These are phyloP conservation scores for Hiodon tergisus DNA, from an alignment of 2,113 vertebrate genomes.

Conservation along the genomic window DNA sequence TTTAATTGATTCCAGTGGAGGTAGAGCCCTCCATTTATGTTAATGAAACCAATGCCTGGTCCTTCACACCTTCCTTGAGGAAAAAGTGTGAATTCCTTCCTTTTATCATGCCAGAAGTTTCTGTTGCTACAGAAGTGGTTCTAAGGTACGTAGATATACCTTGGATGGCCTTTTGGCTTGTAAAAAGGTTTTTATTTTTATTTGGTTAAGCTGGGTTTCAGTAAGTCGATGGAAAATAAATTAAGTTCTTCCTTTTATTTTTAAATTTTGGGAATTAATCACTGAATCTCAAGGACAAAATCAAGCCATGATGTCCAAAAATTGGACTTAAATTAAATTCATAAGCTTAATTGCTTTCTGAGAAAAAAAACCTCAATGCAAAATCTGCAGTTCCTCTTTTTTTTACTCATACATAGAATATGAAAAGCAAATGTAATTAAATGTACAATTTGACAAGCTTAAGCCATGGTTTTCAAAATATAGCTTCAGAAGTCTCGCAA, in stretches of 20 bases:
- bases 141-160: slow-evolving; percentile 26
- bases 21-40: slow-evolving; percentile 47
- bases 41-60: slow-evolving; percentile 23
- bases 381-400: slow-evolving; percentile 70
- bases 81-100: slow-evolving; percentile 26
- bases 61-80: slow-evolving; percentile 40
- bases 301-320: slow-evolving; percentile 70
- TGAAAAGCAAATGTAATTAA: slow-evolving; percentile 68
- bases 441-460: slow-evolving; percentile 62
- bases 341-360: slow-evolving; percentile 77
- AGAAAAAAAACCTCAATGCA: slow-evolving; percentile 76
- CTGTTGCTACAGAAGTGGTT: too few species aligned
- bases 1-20: slow-evolving; percentile 60
- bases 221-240: slow-evolving; percentile 58
- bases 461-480: slow-evolving; percentile 58
- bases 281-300: slow-evolving; percentile 60
- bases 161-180: slow-evolving; percentile 34
- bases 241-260: slow-evolving; percentile 56
- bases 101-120: slow-evolving; percentile 29
- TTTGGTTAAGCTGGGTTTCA: slow-evolving; percentile 56
- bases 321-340: slow-evolving; percentile 73
- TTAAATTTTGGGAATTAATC: slow-evolving; percentile 63
- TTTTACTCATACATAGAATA: slow-evolving; percentile 65
- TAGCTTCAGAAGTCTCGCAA: slow-evolving; percentile 55
- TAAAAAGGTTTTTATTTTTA: slow-evolving; percentile 53